Evolutionary conservation across 2,888 invertebrate species (phyloP).

Genomic region (Carpatolechia fugitivella): DNA sequence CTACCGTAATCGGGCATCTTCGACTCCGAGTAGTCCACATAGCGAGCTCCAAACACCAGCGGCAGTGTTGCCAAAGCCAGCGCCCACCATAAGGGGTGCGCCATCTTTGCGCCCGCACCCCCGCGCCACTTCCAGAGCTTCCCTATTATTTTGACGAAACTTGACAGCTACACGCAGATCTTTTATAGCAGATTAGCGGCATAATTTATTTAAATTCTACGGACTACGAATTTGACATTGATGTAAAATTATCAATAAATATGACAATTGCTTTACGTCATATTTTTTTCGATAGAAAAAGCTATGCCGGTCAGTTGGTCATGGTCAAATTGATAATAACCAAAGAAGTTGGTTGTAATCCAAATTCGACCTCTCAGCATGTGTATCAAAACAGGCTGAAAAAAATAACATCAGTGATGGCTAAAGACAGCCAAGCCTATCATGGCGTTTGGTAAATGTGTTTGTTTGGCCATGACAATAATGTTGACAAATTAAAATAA

Average conservation of each 20-base stretch:
- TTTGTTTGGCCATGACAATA: too few species aligned
- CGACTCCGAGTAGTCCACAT: constrained; percentile 52
- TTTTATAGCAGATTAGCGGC: constrained; percentile 40
- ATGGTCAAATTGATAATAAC: too few species aligned
- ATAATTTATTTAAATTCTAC: constrained; percentile 36
- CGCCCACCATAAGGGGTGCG: constrained; percentile 29
- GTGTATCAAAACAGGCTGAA: too few species aligned
- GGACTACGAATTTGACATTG: constrained; percentile 67
- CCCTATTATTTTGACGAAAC: constrained; percentile 22
- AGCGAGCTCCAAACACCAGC: constrained; percentile 37
- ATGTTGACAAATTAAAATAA: too few species aligned
- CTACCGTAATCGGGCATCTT: constrained; percentile 58
- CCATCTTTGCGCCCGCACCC: constrained; percentile 27
- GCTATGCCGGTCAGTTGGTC: too few species aligned
- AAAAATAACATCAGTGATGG: too few species aligned
- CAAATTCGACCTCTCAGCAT: too few species aligned
- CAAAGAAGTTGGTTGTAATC: too few species aligned
- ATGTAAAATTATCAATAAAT: constrained; percentile 13
- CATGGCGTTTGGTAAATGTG: too few species aligned
- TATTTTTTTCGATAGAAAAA: too few species aligned
- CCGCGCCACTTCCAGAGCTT: not conserved
- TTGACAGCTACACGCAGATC: constrained; percentile 23
- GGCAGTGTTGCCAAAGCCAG: constrained; percentile 37
- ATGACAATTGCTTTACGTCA: too few species aligned
- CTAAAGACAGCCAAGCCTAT: too few species aligned